Conservation (phyloP, 2,113 vertebrate genomes). For the Felis catus region F.catus_Fca126_mat1.0 CM031420.1:146197001-146197500, state of each 20-base stretch:
- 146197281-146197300: constrained; percentile 50
- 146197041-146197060: background rate
- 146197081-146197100: background rate
- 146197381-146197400: background rate
- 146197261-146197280: constrained; percentile 20
- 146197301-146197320: background rate
- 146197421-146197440: rapidly evolving
- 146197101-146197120: background rate
- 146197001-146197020: background rate
- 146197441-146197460: background rate
- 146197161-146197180: constrained; percentile 68
- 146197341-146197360: background rate
- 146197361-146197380: background rate
- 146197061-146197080: background rate
- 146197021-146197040: constrained; percentile 1
- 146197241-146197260: constrained; percentile 25
- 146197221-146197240: constrained; percentile 45
- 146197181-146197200: constrained; percentile 66
- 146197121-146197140: background rate
- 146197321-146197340: background rate
- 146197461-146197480: rapidly evolving
- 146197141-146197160: constrained; percentile 65
- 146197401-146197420: background rate
- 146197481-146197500: background rate
- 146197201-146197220: constrained; percentile 56